These are phyloP conservation scores for Bedellia somnulentella DNA, from an alignment of 2,888 invertebrate genomes.

Conservation along the genomic window DNA sequence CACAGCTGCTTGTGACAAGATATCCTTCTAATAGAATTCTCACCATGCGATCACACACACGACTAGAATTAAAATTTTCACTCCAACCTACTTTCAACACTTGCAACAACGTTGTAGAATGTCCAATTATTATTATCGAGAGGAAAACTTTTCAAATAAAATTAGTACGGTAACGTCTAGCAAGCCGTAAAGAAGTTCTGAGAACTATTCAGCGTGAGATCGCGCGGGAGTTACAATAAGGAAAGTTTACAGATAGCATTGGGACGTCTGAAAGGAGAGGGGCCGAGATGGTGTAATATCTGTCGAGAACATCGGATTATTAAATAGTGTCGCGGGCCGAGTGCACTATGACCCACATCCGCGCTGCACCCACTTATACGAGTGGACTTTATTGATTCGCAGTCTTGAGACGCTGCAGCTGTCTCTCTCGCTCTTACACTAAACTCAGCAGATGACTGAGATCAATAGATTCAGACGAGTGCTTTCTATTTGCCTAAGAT, in stretches of 20 bases:
- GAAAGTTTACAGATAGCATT: too few species aligned
- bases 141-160: too few species aligned
- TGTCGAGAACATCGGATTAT: conserved; percentile 43
- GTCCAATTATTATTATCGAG: too few species aligned
- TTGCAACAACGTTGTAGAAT: too few species aligned
- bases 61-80: too few species aligned
- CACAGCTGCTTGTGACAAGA: conserved; percentile 51
- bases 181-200: too few species aligned
- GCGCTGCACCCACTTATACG: conserved; percentile 50
- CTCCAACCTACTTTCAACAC: too few species aligned
- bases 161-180: too few species aligned
- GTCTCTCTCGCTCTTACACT: conserved; percentile 29
- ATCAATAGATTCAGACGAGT: conserved; percentile 24
- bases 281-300: conserved; percentile 32
- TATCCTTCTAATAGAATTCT: conserved; percentile 38
- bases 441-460: conserved; percentile 14
- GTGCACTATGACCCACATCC: conserved; percentile 57
- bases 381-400: conserved; percentile 63
- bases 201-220: too few species aligned
- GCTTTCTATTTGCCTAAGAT: conserved; percentile 47
- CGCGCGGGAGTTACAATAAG: conserved; percentile 16
- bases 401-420: conserved; percentile 54
- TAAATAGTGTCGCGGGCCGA: conserved; percentile 30
- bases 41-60: conserved; percentile 35
- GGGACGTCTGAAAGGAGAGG: conserved; percentile 1